Conservation (phyloP, 1,140 invertebrate species). For the Dendroctonus valens region DNA sequence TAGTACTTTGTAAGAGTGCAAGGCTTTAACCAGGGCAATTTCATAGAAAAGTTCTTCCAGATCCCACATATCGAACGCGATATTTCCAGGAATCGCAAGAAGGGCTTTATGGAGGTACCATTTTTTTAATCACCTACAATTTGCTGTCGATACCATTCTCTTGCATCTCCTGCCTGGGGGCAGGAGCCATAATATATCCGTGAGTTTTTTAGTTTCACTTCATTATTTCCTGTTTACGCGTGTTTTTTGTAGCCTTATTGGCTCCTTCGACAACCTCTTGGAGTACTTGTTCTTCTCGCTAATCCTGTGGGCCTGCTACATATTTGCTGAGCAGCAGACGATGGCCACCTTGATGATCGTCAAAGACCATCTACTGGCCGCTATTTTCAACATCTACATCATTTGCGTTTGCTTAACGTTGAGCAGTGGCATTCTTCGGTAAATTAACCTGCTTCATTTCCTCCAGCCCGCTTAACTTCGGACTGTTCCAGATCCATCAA, state of each 20-base stretch:
- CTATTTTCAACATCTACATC: conserved; percentile 73
- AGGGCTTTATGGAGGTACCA: conserved; percentile 80
- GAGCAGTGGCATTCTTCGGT: conserved; percentile 78
- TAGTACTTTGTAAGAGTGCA: conserved; percentile 69
- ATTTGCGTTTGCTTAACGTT: conserved; percentile 71
- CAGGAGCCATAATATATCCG: conserved; percentile 71
- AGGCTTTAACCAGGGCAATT: background rate
- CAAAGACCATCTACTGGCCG: conserved; percentile 72
- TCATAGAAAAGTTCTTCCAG: conserved; percentile 51
- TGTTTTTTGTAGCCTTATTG: conserved; percentile 50
- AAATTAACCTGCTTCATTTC: background rate
- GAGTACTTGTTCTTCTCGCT: conserved; percentile 62
- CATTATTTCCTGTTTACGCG: background rate
- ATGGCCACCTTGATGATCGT: conserved; percentile 79
- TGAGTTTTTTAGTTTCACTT: conserved; percentile 51
- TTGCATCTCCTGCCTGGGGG: conserved; percentile 64
- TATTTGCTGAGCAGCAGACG: conserved; percentile 81
- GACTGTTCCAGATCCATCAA: conserved; percentile 57
- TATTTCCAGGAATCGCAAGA: conserved; percentile 89
- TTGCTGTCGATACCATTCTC: conserved; percentile 79
- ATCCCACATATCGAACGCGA: conserved; percentile 78
- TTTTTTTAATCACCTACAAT: conserved; percentile 77
- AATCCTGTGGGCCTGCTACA: conserved; percentile 76
- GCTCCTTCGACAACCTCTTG: conserved; percentile 52
- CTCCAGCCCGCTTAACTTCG: background rate